Percentiles rank a stretch among this genome's conserved stretches.
phyloP scores from a whole-genome alignment of 2,888 invertebrate genomes.

The Phengaris alcon region DNA sequence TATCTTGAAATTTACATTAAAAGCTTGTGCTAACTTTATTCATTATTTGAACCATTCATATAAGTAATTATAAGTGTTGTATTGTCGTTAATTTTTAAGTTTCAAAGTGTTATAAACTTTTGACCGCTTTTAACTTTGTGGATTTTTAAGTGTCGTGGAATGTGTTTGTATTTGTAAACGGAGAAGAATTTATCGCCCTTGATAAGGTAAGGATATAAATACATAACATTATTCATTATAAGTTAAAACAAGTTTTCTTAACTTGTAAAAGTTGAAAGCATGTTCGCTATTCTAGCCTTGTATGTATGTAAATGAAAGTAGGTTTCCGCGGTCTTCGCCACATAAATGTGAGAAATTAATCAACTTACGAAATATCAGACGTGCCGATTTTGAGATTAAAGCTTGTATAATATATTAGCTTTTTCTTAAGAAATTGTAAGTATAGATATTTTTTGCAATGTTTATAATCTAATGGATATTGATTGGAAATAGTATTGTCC shows the following conservation, averaged over 20 bases:
- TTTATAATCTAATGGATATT: conserved; percentile 22
- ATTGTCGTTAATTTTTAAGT: neutral
- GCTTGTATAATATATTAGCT: neutral
- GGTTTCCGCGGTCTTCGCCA: conserved; percentile 27
- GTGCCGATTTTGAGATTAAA: neutral
- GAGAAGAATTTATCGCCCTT: conserved; percentile 7
- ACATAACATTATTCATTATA: neutral
- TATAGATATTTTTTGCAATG: neutral
- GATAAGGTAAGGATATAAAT: conserved; percentile 14
- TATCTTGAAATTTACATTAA: neutral
- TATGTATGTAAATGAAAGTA: conserved; percentile 28
- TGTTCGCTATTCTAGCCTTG: conserved; percentile 22
- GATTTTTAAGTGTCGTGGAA: conserved; percentile 15
- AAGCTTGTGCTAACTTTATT: neutral
- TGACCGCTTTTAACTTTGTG: neutral
- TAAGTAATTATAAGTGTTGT: neutral
- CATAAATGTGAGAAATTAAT: conserved; percentile 25
- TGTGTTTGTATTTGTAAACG: conserved; percentile 19
- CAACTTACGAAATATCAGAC: conserved; percentile 1
- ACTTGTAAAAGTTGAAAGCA: conserved; percentile 24
- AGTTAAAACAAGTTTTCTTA: conserved; percentile 18
- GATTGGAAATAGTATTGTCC: neutral
- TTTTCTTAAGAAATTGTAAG: neutral
- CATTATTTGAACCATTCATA: neutral
- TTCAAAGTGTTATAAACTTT: conserved; percentile 24